Evolutionary conservation across 1,140 invertebrate species (phyloP).

Genomic region (Saccostrea echinata): DNA sequence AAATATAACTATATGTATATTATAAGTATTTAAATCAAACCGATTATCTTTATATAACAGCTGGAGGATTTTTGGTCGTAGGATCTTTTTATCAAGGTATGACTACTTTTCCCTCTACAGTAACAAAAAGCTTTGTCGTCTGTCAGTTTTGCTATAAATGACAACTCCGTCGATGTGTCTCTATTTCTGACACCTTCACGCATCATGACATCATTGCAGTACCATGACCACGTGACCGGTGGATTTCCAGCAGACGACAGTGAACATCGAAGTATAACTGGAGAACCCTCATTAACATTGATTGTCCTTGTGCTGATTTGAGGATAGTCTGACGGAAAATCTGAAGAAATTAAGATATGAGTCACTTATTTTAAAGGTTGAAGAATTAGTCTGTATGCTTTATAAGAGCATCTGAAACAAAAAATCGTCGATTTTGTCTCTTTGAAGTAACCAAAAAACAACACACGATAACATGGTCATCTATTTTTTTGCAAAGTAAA

Average conservation of each 20-base stretch:
- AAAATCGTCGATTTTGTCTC: too few relatives aligned
- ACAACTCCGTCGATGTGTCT: neutral
- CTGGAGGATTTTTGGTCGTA: neutral
- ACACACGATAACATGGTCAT: too few relatives aligned
- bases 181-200: neutral
- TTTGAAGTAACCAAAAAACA: too few relatives aligned
- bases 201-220: neutral
- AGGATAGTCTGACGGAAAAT: neutral
- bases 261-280: neutral
- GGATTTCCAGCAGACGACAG: neutral
- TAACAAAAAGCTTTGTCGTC: neutral
- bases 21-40: neutral
- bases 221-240: constrained; percentile 16
- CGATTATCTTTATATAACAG: neutral
- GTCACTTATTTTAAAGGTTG: neutral
- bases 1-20: too few relatives aligned
- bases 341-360: neutral
- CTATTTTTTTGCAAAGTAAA: too few relatives aligned
- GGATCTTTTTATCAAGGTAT: neutral
- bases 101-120: neutral
- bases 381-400: too few relatives aligned
- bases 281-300: neutral
- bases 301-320: neutral
- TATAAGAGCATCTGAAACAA: too few relatives aligned
- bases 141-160: neutral